Evolutionary conservation across 1,140 invertebrate genomes (phyloP), one percentile per base, ranked within the genome.

Genomic region (Chionoecetes opilio): DNA sequence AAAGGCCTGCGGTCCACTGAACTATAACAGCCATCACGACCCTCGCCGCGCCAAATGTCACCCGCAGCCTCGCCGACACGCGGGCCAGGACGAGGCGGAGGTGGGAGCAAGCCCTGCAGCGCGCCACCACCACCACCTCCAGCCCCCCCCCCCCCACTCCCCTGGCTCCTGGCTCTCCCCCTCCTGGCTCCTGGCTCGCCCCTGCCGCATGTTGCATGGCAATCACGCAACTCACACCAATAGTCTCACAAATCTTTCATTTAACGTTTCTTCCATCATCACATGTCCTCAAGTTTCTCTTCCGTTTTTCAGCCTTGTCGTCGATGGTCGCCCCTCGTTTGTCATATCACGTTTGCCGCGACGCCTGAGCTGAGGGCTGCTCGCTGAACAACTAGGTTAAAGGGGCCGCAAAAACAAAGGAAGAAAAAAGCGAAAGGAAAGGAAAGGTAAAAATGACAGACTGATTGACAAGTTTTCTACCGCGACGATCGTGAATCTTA

Each of bases 1-100:
- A 93, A 93, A 84, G 86, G 92, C 37, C 38, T 53, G 92, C 37
- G 92, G 92, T 87, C 38, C 92, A 87, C 92, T 93, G 92, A 93
- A 86, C 92, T 93, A 84, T 87, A 53, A 93, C 92, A 93, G 86
- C 86, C 41, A 93, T 93, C 37, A 87, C 84, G 38, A 29, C 84
- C 34, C 35, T 34, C 91, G 37, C 29, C 84, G 53, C 82, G 92
- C 14, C 82, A 93, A 93, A 93, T 93, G 92, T 93, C 92, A 93
- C 37, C 92, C 84, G 84, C 84, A 34, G 84, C 84, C 35, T 17
- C 84, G 32, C 11, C 84, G 11, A 29, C 84, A 8, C 3, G 11
- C 84, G 84, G 29, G 84, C 5, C 29, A 34, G 21, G 84, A 75
- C 63, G 63, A n/a, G 63, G 21, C n/a, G 63, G 63, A n/a, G 53